Evolutionary conservation across 2,888 invertebrate species (phyloP).

Genomic region (Platypus cylindrus): DNA sequence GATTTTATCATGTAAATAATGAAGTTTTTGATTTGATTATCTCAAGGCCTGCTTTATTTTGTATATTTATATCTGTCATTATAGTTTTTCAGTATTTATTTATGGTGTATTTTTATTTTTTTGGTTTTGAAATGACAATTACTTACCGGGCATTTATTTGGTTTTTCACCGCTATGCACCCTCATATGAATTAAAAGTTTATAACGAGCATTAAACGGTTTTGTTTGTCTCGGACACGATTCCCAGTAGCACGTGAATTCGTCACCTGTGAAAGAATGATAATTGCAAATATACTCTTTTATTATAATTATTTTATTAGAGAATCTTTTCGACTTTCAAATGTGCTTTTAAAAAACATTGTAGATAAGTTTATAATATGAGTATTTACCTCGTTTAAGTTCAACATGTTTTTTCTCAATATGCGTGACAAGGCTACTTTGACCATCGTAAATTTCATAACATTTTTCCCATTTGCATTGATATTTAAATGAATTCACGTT

Average conservation of each 20-base stretch:
- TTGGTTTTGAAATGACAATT: neutral
- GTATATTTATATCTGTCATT: no score
- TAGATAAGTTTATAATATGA: neutral
- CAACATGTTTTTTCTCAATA: slow-evolving; percentile 79
- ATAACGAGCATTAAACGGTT: slow-evolving; percentile 95
- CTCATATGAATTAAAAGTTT: slow-evolving; percentile 95
- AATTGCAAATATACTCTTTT: neutral
- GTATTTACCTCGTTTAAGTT: slow-evolving; percentile 54
- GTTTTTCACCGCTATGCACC: slow-evolving; percentile 96
- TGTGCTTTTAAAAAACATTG: neutral
- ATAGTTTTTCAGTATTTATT: no score
- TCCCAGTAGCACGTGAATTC: slow-evolving; percentile 91
- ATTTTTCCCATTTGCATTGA: slow-evolving; percentile 77
- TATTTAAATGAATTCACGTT: slow-evolving; percentile 21
- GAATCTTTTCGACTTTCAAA: neutral
- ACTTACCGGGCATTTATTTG: slow-evolving; percentile 94
- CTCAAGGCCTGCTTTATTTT: no score
- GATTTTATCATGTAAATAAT: no score
- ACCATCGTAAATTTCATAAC: slow-evolving; percentile 64
- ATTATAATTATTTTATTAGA: neutral
- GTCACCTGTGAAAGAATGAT: slow-evolving; percentile 42
- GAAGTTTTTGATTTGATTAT: no score
- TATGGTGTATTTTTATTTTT: slow-evolving; percentile 1
- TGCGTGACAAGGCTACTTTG: slow-evolving; percentile 72
- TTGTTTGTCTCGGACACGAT: slow-evolving; percentile 75